Conservation (phyloP, 2,797 vertebrate species). For the Basileuterus tristriatus region DNA sequence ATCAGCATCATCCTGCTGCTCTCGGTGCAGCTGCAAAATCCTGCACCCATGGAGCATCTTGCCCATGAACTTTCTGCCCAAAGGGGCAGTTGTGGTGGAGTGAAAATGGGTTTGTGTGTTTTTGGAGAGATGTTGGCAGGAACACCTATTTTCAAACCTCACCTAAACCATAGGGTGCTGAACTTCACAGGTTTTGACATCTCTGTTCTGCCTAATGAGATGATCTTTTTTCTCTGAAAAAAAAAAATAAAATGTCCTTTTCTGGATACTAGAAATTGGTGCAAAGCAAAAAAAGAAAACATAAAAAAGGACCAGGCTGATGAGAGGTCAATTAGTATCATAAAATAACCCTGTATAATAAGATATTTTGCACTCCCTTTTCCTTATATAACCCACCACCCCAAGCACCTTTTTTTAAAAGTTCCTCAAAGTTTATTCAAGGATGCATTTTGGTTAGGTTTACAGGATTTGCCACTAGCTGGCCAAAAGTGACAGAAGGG, state of each 20-base stretch:
- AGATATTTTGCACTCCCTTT: background rate
- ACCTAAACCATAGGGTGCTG: background rate
- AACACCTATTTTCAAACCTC: background rate
- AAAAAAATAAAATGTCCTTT: background rate
- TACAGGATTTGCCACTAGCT: slow-evolving; percentile 32
- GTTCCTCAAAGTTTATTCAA: slow-evolving; percentile 9
- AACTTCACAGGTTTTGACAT: background rate
- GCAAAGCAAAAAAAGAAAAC: background rate
- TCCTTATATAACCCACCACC: background rate
- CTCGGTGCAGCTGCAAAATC: background rate
- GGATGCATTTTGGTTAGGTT: slow-evolving; percentile 22
- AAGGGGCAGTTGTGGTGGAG: background rate
- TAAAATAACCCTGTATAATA: background rate
- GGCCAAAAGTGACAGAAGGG: slow-evolving; percentile 18
- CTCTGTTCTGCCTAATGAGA: background rate
- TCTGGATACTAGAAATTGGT: background rate
- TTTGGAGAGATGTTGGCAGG: background rate
- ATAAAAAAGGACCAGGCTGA: background rate
- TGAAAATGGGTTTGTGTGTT: background rate
- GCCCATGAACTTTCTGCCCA: background rate
- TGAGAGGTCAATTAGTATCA: background rate
- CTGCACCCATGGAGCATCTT: background rate
- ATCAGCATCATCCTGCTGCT: slow-evolving; percentile 43
- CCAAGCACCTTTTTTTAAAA: background rate
- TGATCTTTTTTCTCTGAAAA: background rate